Base-by-base conservation (phyloP, 2,888 invertebrate species). In the Ariolimax columbianus region DNA sequence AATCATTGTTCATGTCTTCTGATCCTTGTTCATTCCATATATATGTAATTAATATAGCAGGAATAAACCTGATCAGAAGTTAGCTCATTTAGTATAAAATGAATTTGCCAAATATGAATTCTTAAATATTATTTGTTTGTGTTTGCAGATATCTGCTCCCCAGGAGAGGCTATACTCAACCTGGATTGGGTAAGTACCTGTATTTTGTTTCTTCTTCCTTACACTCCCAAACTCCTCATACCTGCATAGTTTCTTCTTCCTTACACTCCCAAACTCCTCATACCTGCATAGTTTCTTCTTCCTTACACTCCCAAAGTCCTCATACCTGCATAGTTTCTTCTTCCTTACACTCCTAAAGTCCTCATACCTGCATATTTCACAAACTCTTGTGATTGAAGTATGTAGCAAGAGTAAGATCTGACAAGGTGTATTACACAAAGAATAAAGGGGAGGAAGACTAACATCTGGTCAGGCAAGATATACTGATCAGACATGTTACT, bases 141-240 rank as follows among this genome's bases (percentile, higher is more conserved):
- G 7, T 40, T 85, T 93, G 33, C 93, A 98, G 97, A 98, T 99
- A 95, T 98, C 98, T 86, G 99, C 99, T 73, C 98, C 99, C 0
- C 98, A 99, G 95, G 99, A 99, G 95, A 96, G 99, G 88, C 95
- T 99, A 43, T 99, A 99, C 95, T 99, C 99, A 23, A 99, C 99
- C 66, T 99, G 99, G 99, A 99, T 99, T 93, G 99, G 99, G 93
- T 95, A 93, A 89, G 93, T 88, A 55, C 72, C 2, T 73, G 26
- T n/a, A 63, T 63, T 63, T 63, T 63, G 26, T 63, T 11, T 63
- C 55, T 17, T 63, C 59, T 63, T 11, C n/a, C n/a, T 63, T n/a
- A n/a, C 11, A n/a, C n/a, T 2, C 59, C 59, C n/a, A 3, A 1
- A 4, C n/a, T n/a, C 47, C 47, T 17, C 47, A 7, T 17, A 7